Evolutionary conservation across 2,888 invertebrate genomes (phyloP), one percentile per base, ranked within the genome.

Genomic region (Phaonia tiefii): DNA sequence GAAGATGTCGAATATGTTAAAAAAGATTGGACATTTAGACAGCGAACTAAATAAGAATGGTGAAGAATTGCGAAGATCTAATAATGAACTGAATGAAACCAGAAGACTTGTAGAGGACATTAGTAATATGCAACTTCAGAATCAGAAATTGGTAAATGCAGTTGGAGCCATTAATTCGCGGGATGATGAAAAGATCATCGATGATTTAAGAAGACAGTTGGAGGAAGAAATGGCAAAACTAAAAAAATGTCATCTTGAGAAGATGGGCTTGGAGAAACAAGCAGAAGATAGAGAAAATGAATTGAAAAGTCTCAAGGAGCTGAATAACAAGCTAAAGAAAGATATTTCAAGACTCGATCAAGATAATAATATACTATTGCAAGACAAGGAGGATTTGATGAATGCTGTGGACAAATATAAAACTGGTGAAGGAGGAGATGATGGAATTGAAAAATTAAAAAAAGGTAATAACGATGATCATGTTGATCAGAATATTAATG

Each of bases 71-170:
- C 17, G 22, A 11, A 37, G 60, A 37, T 82, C 88, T 83, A 86
- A 84, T 8, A 84, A 85, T 2, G 87, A 86, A 1, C 83, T 88
- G 73, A 72, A 82, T 0, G 85, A 86, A 31, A 85, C 87, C 42
- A 83, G 86, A 25, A 66, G 83, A 15, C 54, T 89, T 17, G 86
- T 89, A 10, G 84, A 83, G 25, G 85, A 89, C 2, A 89, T 89
- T 1, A 88, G 85, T 22, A 85, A 85, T 67, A 83, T 88, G 3
- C 86, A 88, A 22, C 72, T 83, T n/a, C 84, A 85, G 58, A 88
- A 88, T 81, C 86, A 87, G 7, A 74, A 63, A 1, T 83, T 88
- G 0, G 77, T 84, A n/a, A 85, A 83, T 42, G 83, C 84, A 42
- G 84, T 88, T 1, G 84, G 80, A 66, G 80, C 83, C 1, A 75